These are phyloP conservation scores for Dasyornis broadbenti DNA, from an alignment of 2,113 vertebrate species.

Conservation along the genomic window DNA sequence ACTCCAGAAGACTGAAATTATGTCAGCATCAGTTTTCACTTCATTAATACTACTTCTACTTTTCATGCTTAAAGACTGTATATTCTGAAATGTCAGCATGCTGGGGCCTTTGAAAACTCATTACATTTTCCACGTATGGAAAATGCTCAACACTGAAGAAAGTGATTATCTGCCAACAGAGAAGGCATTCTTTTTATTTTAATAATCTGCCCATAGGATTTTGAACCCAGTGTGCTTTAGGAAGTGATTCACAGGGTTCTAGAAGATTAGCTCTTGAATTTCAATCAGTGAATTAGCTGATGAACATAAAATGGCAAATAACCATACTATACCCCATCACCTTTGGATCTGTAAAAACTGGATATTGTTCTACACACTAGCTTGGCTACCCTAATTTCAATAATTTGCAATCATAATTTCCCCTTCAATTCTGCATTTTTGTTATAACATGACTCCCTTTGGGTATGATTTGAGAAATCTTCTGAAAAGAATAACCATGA, in stretches of 20 bases:
- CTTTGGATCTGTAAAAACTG: neutral
- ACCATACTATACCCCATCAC: neutral
- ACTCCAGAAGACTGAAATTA: neutral
- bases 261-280: neutral
- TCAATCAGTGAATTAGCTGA: neutral
- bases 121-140: neutral
- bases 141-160: neutral
- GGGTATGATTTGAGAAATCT: neutral
- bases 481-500: neutral
- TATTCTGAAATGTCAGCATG: neutral
- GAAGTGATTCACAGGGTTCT: neutral
- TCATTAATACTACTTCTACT: neutral
- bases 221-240: neutral
- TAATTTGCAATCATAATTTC: neutral
- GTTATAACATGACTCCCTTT: neutral
- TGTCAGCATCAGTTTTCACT: neutral
- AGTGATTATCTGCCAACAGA: neutral
- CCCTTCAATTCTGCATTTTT: neutral
- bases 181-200: neutral
- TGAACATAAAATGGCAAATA: neutral
- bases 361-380: neutral
- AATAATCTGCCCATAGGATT: neutral
- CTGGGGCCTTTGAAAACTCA: neutral
- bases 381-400: neutral
- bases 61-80: neutral